Conservation (phyloP, 2,888 invertebrate genomes). For the Pachydiplax longipennis region DNA sequence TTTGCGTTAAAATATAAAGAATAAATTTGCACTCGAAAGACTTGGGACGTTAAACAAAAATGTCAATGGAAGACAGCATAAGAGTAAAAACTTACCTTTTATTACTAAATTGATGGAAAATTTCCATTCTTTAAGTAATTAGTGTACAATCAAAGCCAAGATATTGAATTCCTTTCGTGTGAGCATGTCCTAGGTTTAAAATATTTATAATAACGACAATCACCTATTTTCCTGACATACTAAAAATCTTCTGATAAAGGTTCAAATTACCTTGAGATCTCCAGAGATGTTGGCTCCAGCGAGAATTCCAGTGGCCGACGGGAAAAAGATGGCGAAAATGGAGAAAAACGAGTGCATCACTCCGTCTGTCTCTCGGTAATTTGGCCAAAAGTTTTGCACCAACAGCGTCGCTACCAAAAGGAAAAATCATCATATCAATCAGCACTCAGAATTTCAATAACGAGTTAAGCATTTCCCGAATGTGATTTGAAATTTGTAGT, state of each 20-base stretch:
- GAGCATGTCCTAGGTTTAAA: neutral
- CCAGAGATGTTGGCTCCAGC: constrained; percentile 99
- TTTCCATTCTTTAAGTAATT: too few species aligned
- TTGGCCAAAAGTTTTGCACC: constrained; percentile 76
- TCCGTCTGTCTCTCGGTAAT: constrained; percentile 76
- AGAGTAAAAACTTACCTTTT: too few species aligned
- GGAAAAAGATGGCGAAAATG: constrained; percentile 97
- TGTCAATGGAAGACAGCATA: too few species aligned
- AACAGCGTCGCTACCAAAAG: constrained; percentile 72
- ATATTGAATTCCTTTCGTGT: neutral
- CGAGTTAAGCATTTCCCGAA: too few species aligned
- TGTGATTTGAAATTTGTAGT: too few species aligned
- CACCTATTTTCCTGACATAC: neutral
- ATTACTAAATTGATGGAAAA: too few species aligned
- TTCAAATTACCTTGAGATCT: constrained; percentile 79
- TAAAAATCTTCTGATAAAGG: too few species aligned
- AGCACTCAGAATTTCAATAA: too few species aligned
- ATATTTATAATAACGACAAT: neutral
- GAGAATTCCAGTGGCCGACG: constrained; percentile 96
- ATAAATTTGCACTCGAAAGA: too few species aligned
- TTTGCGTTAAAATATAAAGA: too few species aligned
- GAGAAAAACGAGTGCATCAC: constrained; percentile 89
- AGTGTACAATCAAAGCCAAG: too few species aligned
- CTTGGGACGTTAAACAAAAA: too few species aligned
- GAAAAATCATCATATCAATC: neutral